These are phyloP conservation scores for Empis livida DNA, from an alignment of 2,888 invertebrate species.

Conservation along the genomic window DNA sequence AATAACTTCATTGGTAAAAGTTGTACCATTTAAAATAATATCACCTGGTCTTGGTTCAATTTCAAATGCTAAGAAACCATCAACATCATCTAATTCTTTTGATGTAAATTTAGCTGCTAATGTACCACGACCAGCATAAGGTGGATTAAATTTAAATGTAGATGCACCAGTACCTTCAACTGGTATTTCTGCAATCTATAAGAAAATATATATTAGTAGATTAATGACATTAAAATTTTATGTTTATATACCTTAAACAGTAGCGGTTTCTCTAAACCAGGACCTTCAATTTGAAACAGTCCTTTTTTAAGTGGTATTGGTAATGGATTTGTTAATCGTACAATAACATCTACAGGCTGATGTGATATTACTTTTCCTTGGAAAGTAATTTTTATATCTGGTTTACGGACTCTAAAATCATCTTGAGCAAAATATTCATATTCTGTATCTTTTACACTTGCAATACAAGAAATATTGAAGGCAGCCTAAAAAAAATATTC, in stretches of 20 bases:
- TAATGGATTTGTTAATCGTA: slow-evolving; percentile 67
- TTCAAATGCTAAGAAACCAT: slow-evolving; percentile 69
- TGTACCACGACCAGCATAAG: slow-evolving; percentile 64
- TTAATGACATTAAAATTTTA: too few relatives aligned
- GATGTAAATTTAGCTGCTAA: slow-evolving; percentile 79
- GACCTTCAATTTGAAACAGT: slow-evolving; percentile 69
- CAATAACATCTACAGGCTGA: slow-evolving; percentile 43
- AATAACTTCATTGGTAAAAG: slow-evolving; percentile 23
- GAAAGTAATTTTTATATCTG: slow-evolving; percentile 67
- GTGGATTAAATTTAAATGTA: slow-evolving; percentile 64
- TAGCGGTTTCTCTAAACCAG: slow-evolving; percentile 61
- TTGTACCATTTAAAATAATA: slow-evolving; percentile 23
- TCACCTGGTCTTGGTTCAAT: slow-evolving; percentile 40
- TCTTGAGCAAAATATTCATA: slow-evolving; percentile 83
- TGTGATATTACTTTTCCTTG: slow-evolving; percentile 40
- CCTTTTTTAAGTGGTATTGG: slow-evolving; percentile 65
- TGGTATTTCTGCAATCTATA: slow-evolving; percentile 34
- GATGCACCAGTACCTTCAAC: slow-evolving; percentile 58
- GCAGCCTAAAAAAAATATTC: slow-evolving; percentile 39
- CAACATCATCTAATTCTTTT: slow-evolving; percentile 78
- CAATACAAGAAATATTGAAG: slow-evolving; percentile 72
- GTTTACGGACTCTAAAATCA: slow-evolving; percentile 78
- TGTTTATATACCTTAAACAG: slow-evolving; percentile 60
- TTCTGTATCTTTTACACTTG: slow-evolving; percentile 63
- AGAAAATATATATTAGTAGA: not conserved